Evolutionary conservation across 2,797 vertebrate species (phyloP), one percentile per base, ranked within the genome.

Genomic region (Microctenopoma lineatum): DNA sequence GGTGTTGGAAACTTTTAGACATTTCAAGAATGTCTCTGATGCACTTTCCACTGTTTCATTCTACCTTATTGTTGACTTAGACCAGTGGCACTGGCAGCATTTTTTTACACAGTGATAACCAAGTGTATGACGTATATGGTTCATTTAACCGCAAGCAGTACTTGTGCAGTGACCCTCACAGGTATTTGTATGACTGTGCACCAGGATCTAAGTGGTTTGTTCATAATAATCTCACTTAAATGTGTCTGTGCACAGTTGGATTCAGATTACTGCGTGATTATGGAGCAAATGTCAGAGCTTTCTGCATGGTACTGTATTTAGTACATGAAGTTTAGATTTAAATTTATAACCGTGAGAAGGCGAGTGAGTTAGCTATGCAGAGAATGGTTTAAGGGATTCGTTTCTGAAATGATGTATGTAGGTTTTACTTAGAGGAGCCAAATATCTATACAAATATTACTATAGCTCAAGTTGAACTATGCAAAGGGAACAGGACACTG

Each of bases 401-500:
- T 38, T 73, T 21, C 25, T 48, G 4, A 68, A 47, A 66, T 12
- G 38, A 2, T 64, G 7, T 57, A 34, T 41, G 2, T 55, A 44
- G 2, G 13, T 25, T 52, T 63, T 79, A 66, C 29, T 70, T 59
- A 13, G 2, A 63, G 10, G 47, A 73, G 42, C 46, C 27, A 15
- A 69, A 16, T 34, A 34, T 34, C 32, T 34, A 34, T 34, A 32
- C 29, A 7, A 32, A 32, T 34, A 34, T 8, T 60, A 15, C 34
- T 73, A 39, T 75, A 54, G 72, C 38, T 64, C 16, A 51, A 65
- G 41, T 41, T 66, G 21, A 79, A 66, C 84, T 89, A 88, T 91
- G 87, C 87, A 91, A 85, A 34, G 46, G 47, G 56, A 74, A 45
- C 21, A 21, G 47, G 1, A 3, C 4, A 52, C 46, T 41, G 39